Evolutionary conservation across 2,113 vertebrate genomes (phyloP), one percentile per base, ranked within the genome.

Genomic region (Limnothrissa miodon): DNA sequence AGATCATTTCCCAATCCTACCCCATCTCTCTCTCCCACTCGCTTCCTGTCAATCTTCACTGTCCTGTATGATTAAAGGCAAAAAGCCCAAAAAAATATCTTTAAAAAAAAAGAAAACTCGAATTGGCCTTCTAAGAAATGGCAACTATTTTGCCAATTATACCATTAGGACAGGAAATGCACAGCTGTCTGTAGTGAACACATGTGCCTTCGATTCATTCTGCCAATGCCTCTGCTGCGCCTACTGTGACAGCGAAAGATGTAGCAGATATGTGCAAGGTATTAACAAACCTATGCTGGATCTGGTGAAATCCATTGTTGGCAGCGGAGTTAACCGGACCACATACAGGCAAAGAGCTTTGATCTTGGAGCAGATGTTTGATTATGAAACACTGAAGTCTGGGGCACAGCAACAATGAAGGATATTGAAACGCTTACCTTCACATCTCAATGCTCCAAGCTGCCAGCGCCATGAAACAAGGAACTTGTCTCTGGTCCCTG

Each of bases 131-230:
- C 13, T 82, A 25, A 81, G 39, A 62, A 84, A 83, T 84, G 85
- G 85, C 39, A 86, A 86, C 53, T 78, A 78, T 45, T 25, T 29
- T 4, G 46, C 33, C 42, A 45, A 53, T 39, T 8, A 42, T 15
- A 46, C 85, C 9, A 46, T 81, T 48, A 59, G 9, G 15, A 33
- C 78, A 15, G 82, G 25, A 21, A 83, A 81, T 70, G 56, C 45
- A 39, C 80, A n/a, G 13, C 21, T 83, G 11, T 48, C 51, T 78
- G 59, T 83, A 23, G 56, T 9, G 0, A 83, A 86, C 59, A 86
- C 82, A n/a, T 85, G 42, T 39, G 84, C 84, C 8, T 86, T 86
- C 78, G 82, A 86, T 10, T 83, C 79, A 4, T 80, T 83, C 21
- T 62, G 78, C 15, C 83, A 83, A 23, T 83, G 83, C 44, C 83